These are phyloP conservation scores for Lagorchestes hirsutus DNA, from an alignment of 2,797 vertebrate species.

Conservation along the genomic window DNA sequence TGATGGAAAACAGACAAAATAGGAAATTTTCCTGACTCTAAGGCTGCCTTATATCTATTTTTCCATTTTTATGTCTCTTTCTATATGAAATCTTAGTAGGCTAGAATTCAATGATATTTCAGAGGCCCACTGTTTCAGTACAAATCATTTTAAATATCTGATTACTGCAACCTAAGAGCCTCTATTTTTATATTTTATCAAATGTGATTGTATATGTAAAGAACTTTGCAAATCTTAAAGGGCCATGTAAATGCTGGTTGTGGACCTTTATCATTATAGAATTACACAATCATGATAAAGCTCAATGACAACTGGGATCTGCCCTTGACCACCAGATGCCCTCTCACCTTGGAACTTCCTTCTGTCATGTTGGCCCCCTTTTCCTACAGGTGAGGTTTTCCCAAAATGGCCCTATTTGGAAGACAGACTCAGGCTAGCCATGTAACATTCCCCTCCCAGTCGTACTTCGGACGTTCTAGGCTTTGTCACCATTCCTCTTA, in stretches of 20 bases:
- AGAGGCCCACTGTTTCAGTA: background rate
- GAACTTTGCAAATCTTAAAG: background rate
- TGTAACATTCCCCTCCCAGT: background rate
- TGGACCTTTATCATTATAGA: background rate
- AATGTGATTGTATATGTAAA: background rate
- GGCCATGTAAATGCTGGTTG: background rate
- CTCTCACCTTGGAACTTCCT: background rate
- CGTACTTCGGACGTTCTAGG: background rate
- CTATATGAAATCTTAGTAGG: background rate
- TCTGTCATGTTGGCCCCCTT: background rate
- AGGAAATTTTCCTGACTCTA: background rate
- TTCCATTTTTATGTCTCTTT: background rate
- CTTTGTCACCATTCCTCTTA: background rate
- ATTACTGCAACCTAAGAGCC: background rate
- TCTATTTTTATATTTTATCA: background rate
- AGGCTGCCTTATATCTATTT: background rate
- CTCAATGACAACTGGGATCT: background rate
- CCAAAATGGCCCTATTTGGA: background rate
- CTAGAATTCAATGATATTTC: background rate
- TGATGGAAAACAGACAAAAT: background rate
- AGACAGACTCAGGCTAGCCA: background rate
- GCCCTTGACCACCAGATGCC: background rate
- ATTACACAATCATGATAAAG: slow-evolving; percentile 12
- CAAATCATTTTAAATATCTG: slow-evolving; percentile 19
- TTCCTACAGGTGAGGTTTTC: background rate